A percentile compares a stretch with the other conserved stretches of the same genome.
phyloP scores from a whole-genome alignment of 2,888 invertebrate species.

The Terebella lapidaria region DNA sequence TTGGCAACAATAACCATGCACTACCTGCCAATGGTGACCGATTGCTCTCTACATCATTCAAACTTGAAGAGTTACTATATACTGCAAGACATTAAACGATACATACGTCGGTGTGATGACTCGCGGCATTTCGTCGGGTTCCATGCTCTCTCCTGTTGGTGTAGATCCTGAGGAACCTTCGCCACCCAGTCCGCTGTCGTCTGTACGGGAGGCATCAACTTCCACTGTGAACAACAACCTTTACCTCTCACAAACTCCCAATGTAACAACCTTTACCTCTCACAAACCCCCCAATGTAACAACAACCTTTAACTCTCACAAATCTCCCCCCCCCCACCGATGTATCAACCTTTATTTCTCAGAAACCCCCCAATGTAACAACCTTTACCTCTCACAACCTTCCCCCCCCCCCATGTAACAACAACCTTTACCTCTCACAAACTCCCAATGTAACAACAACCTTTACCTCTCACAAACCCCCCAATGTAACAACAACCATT shows the following conservation, averaged over 20 bases:
- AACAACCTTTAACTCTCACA: neutral
- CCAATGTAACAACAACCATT: neutral
- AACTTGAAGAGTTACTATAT: too few species aligned
- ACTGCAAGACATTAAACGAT: too few species aligned
- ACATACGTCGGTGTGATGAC: too few species aligned
- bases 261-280: neutral
- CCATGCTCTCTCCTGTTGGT: neutral
- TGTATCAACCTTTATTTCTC: too few species aligned
- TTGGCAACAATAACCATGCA: too few species aligned
- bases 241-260: neutral
- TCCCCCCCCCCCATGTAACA: too few species aligned
- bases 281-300: neutral
- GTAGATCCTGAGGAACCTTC: constrained; percentile 4
- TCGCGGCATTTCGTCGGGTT: too few species aligned
- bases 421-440: neutral
- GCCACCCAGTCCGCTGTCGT: constrained; percentile 5
- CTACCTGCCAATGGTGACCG: too few species aligned
- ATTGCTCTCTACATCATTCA: too few species aligned
- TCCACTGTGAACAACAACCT: neutral
- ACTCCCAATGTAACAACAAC: neutral
- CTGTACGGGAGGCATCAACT: constrained; percentile 4
- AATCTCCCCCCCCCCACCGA: neutral
- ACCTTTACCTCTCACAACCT: too few species aligned
- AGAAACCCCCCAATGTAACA: too few species aligned
- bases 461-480: neutral